A percentile compares a stretch with the other conserved stretches of the same genome.
phyloP scores from a whole-genome alignment of 2,113 vertebrate genomes.

The Urocolius indicus region DNA sequence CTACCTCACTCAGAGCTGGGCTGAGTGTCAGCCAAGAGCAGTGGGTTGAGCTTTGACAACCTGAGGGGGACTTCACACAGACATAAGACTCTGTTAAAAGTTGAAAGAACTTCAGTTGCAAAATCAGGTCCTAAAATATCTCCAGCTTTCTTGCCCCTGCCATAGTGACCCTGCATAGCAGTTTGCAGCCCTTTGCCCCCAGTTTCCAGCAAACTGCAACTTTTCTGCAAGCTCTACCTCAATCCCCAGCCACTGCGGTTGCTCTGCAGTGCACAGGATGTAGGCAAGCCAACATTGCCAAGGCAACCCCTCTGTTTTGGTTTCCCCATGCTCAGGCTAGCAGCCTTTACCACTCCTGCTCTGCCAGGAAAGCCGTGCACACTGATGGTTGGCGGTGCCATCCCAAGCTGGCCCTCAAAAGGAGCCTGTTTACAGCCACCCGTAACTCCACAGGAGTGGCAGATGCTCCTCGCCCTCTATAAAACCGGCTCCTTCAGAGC shows the following conservation, averaged over 20 bases:
- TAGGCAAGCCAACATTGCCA: constrained; percentile 21
- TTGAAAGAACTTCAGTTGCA: neutral
- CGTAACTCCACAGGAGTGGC: neutral
- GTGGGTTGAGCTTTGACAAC: neutral
- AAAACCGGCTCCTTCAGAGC: neutral
- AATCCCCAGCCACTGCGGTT: fast-evolving
- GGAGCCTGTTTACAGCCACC: neutral
- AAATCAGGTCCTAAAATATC: neutral
- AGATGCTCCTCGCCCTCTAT: constrained; percentile 38
- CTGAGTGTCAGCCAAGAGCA: neutral
- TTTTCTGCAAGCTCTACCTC: neutral
- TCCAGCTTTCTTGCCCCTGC: neutral
- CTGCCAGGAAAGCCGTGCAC: neutral
- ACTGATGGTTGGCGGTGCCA: neutral
- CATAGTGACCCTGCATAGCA: fast-evolving
- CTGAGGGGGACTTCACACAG: neutral
- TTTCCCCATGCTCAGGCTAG: neutral
- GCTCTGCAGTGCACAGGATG: neutral
- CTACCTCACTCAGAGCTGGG: neutral
- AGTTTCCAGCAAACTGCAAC: neutral
- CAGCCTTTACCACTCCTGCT: neutral
- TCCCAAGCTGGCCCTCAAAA: neutral
- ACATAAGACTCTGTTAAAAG: neutral
- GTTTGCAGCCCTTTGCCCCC: neutral
- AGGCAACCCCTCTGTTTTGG: constrained; percentile 34